These are phyloP conservation scores for Hydrozoanthus tunicans DNA, from an alignment of 64 coral and sea anemone genomes.

Conservation along the genomic window DNA sequence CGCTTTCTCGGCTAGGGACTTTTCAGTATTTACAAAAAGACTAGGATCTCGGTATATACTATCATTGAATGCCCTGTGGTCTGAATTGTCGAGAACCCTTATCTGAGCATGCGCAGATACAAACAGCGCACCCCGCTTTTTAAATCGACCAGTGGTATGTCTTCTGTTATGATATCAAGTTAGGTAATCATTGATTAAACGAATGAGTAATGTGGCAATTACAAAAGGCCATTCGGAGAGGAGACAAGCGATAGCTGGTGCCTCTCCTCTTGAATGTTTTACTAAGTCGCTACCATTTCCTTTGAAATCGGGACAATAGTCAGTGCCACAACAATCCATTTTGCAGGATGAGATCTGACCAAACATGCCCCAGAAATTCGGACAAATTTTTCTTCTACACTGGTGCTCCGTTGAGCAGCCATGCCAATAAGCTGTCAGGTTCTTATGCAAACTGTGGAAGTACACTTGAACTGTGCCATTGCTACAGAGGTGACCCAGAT, in stretches of 20 bases:
- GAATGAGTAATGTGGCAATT: neutral
- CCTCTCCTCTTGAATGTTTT: neutral
- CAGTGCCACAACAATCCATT: constrained; percentile 11
- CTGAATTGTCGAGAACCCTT: too few species aligned
- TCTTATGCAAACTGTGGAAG: neutral
- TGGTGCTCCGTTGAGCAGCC: constrained; percentile 3
- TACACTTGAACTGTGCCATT: constrained; percentile 15
- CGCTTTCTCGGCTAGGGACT: too few species aligned
- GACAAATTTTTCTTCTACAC: constrained; percentile 13
- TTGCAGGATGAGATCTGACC: neutral
- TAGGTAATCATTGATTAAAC: too few species aligned
- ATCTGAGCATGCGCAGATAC: too few species aligned
- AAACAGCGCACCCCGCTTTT: too few species aligned
- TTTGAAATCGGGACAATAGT: constrained; percentile 3
- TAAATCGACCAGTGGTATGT: too few species aligned
- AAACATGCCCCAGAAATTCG: neutral
- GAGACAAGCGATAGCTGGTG: neutral
- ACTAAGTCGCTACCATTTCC: neutral
- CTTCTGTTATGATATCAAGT: too few species aligned
- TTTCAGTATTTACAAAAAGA: too few species aligned
- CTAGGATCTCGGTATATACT: too few species aligned
- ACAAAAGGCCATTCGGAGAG: neutral
- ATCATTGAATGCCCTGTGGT: too few species aligned
- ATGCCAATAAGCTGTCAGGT: neutral
- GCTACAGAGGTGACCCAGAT: neutral